Evolutionary conservation across 2,888 invertebrate species (phyloP).

Genomic region (Calameuta idolon): DNA sequence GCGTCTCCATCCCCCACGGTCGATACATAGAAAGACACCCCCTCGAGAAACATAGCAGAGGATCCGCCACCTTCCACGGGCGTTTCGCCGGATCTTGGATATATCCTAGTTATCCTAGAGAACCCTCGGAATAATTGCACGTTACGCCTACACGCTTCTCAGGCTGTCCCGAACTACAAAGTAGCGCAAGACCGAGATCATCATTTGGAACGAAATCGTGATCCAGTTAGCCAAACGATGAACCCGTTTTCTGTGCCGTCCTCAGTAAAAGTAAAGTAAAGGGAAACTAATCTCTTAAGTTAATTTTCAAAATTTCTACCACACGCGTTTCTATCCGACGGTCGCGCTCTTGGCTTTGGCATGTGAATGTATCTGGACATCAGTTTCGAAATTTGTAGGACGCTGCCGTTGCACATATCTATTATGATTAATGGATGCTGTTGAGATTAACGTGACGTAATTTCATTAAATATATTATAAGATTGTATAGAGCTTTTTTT

Average conservation of each 20-base stretch:
- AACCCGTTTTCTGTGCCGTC: background rate
- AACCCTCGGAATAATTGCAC: conserved; percentile 1
- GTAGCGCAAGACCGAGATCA: background rate
- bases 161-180: background rate
- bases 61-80: background rate
- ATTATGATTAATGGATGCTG: background rate
- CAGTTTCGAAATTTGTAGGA: background rate
- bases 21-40: conserved; percentile 17
- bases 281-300: background rate
- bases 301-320: background rate
- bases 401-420: background rate
- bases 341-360: background rate
- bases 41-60: background rate
- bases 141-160: background rate
- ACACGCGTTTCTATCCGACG: background rate
- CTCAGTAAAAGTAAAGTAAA: background rate
- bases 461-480: background rate
- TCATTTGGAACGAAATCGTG: background rate
- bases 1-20: conserved; percentile 20
- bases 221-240: background rate
- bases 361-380: background rate
- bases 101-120: conserved; percentile 3
- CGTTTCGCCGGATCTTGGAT: background rate
- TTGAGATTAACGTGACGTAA: background rate
- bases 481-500: too few relatives aligned